These are phyloP conservation scores for Drosophila mimetica DNA, from an alignment of 2,888 invertebrate genomes.

Conservation along the genomic window DNA sequence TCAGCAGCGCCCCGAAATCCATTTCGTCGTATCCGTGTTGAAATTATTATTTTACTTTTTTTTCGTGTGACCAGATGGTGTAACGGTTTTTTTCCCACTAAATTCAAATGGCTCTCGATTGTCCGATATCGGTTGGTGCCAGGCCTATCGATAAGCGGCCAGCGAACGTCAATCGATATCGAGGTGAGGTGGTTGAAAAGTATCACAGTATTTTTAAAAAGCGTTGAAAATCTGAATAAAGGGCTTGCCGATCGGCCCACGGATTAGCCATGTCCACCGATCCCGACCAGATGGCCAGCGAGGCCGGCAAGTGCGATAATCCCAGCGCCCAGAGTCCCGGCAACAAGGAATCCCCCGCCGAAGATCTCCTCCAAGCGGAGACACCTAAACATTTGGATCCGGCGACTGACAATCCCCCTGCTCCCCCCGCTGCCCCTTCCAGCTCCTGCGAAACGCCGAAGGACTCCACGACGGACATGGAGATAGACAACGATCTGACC, in stretches of 20 bases:
- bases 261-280: conserved; percentile 32
- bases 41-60: too few species aligned
- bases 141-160: too few species aligned
- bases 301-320: conserved; percentile 20
- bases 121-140: too few species aligned
- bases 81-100: too few species aligned
- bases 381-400: neutral
- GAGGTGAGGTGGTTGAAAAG: too few species aligned
- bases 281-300: conserved; percentile 12
- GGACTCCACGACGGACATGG: conserved; percentile 33
- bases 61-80: too few species aligned
- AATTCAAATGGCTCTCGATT: too few species aligned
- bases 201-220: conserved; percentile 1
- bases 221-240: conserved; percentile 27
- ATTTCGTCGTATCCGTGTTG: conserved; percentile 2
- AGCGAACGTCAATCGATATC: too few species aligned
- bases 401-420: neutral
- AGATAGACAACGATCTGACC: conserved; percentile 54
- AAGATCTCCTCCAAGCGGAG: neutral
- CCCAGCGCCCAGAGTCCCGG: conserved; percentile 3
- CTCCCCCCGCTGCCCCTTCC: neutral
- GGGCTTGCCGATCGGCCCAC: conserved; percentile 3
- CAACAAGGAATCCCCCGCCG: neutral
- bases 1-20: conserved; percentile 88
- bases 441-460: neutral